Conservation (phyloP, 2,888 invertebrate genomes). For the Chirona hameri region DNA sequence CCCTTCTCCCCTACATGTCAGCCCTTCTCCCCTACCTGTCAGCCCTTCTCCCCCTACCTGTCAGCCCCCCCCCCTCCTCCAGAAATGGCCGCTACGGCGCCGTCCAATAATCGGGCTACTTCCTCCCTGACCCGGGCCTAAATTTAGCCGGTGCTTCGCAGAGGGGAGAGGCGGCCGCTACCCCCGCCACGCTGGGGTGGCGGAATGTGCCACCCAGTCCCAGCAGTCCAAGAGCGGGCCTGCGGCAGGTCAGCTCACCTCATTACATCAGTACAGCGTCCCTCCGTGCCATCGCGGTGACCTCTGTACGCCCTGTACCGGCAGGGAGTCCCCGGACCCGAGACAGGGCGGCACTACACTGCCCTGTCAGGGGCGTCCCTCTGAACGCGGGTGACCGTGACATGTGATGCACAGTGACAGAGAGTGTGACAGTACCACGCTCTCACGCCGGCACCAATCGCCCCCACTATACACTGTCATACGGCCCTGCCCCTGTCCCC, state of each 20-base stretch:
- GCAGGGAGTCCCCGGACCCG: too few relatives aligned
- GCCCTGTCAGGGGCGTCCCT: too few relatives aligned
- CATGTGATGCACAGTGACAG: too few relatives aligned
- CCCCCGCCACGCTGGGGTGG: not conserved
- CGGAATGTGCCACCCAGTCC: not conserved
- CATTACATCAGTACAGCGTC: not conserved
- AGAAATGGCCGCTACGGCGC: not conserved
- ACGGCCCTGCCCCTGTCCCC: too few relatives aligned
- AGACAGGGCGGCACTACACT: too few relatives aligned
- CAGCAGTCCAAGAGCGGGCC: too few relatives aligned
- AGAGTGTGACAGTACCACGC: too few relatives aligned
- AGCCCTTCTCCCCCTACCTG: not conserved
- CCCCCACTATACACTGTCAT: too few relatives aligned
- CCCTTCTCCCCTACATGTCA: not conserved
- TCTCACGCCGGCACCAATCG: too few relatives aligned
- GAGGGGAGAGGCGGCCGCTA: not conserved
- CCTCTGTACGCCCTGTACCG: not conserved
- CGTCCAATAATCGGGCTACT: conserved; percentile 24
- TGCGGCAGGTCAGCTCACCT: not conserved
- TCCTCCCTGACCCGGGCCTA: not conserved
- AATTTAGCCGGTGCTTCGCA: not conserved
- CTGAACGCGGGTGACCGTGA: too few relatives aligned
- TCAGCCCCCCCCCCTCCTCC: not conserved
- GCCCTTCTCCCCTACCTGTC: not conserved
- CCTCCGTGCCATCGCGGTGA: not conserved